Conservation (phyloP, 2,888 invertebrate species). For the Callyntrura guangdongensis region DNA sequence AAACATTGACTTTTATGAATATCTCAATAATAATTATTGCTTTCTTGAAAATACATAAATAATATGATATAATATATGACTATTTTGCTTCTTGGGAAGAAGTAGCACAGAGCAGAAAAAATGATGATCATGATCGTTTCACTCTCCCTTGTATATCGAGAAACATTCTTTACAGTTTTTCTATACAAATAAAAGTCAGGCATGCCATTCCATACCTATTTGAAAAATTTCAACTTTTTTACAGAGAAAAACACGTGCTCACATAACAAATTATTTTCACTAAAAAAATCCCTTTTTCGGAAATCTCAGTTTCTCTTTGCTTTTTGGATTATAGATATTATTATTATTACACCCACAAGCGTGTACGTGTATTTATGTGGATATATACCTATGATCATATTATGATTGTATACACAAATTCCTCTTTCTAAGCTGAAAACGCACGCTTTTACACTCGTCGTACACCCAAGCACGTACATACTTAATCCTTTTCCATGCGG, state of each 20-base stretch:
- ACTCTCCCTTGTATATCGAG: constrained; percentile 8
- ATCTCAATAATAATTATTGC: background rate
- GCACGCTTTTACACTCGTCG: background rate
- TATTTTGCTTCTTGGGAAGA: background rate
- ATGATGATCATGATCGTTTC: background rate
- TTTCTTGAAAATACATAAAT: constrained; percentile 9
- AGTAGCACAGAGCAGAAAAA: too few species aligned
- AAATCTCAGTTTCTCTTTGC: background rate
- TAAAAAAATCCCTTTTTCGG: background rate
- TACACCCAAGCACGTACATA: constrained; percentile 1
- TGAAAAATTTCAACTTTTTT: constrained; percentile 9
- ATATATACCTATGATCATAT: too few species aligned
- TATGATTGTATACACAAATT: background rate
- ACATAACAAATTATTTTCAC: background rate
- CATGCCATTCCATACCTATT: background rate
- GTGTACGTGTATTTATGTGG: too few species aligned
- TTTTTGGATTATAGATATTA: constrained; percentile 1
- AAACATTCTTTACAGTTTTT: background rate
- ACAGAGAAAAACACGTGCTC: constrained; percentile 24
- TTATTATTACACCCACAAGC: background rate
- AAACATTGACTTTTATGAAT: background rate
- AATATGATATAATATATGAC: background rate
- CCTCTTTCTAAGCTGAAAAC: background rate
- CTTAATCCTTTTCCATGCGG: too few species aligned
- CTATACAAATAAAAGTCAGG: constrained; percentile 27